These are phyloP conservation scores for Caenorhabditis imperialis DNA, from an alignment of 2,888 invertebrate species.

Conservation along the genomic window DNA sequence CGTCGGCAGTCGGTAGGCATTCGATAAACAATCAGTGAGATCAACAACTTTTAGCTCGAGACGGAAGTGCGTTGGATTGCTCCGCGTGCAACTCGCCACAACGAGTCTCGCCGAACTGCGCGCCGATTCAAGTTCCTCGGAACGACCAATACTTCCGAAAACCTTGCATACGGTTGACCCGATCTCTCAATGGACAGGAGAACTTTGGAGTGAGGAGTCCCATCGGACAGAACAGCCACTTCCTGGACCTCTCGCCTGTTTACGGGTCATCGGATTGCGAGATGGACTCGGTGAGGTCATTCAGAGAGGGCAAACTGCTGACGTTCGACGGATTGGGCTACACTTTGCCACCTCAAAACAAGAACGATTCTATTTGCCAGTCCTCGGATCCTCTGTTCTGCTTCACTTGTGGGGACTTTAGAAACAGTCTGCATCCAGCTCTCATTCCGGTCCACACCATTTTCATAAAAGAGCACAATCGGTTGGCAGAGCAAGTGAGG, in stretches of 20 bases:
- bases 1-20: conserved; percentile 81
- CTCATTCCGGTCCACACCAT: conserved; percentile 67
- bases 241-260: conserved; percentile 85
- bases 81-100: conserved; percentile 87
- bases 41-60: conserved; percentile 7
- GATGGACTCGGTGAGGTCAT: conserved; percentile 85
- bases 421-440: conserved; percentile 69
- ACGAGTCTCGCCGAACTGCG: conserved; percentile 89
- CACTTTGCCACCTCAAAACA: conserved; percentile 57
- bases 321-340: conserved; percentile 52
- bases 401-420: conserved; percentile 66
- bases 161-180: conserved; percentile 90
- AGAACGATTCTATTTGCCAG: conserved; percentile 61
- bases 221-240: conserved; percentile 85
- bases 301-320: conserved; percentile 79
- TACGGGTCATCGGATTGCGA: conserved; percentile 92
- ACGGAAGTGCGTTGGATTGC: conserved; percentile 58
- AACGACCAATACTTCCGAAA: conserved; percentile 57
- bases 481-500: conserved; percentile 57
- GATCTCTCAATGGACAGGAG: conserved; percentile 91
- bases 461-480: conserved; percentile 72
- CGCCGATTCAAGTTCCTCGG: conserved; percentile 86
- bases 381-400: conserved; percentile 57
- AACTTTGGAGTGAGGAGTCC: conserved; percentile 80
- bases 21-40: not conserved